Percentiles rank a stretch among this genome's conserved stretches.
phyloP scores from a whole-genome alignment of 2,888 invertebrate species.

The Ichneumoninae sp. region DNA sequence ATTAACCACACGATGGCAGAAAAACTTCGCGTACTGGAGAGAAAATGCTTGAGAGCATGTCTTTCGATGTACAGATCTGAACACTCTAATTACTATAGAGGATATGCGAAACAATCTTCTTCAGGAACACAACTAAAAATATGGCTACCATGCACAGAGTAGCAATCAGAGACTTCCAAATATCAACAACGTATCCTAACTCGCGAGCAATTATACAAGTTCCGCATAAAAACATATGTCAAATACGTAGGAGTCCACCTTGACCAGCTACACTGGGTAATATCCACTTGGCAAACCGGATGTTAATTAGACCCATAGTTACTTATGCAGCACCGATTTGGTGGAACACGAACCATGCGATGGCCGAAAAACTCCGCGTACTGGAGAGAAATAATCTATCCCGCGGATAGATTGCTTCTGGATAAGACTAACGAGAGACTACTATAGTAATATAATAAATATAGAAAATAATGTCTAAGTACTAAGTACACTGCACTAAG shows the following conservation, averaged over 20 bases:
- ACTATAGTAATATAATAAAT: background rate
- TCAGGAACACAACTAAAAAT: too few species aligned
- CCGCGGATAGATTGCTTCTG: slow-evolving; percentile 14
- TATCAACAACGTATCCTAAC: background rate
- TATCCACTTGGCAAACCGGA: too few species aligned
- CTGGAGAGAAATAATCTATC: slow-evolving; percentile 48
- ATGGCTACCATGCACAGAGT: background rate
- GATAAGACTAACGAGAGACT: slow-evolving; percentile 8
- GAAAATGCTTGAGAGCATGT: too few species aligned
- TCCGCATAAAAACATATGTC: background rate
- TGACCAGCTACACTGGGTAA: slow-evolving; percentile 21
- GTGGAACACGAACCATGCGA: slow-evolving; percentile 20
- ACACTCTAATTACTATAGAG: too few species aligned
- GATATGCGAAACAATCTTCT: too few species aligned
- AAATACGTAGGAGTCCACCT: slow-evolving; percentile 38
- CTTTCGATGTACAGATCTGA: too few species aligned
- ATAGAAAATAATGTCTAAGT: too few species aligned
- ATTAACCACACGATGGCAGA: too few species aligned
- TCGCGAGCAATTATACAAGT: background rate
- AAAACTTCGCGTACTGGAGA: too few species aligned
- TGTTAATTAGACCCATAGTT: slow-evolving; percentile 29
- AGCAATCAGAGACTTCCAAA: background rate
- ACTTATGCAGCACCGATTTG: background rate
- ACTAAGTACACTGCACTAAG: too few species aligned
- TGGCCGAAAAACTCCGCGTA: slow-evolving; percentile 35